Percentiles rank a stretch among this genome's conserved stretches.
Conservation (phyloP, 2,797 vertebrate genomes). For the Sebastes cheni region DNA sequence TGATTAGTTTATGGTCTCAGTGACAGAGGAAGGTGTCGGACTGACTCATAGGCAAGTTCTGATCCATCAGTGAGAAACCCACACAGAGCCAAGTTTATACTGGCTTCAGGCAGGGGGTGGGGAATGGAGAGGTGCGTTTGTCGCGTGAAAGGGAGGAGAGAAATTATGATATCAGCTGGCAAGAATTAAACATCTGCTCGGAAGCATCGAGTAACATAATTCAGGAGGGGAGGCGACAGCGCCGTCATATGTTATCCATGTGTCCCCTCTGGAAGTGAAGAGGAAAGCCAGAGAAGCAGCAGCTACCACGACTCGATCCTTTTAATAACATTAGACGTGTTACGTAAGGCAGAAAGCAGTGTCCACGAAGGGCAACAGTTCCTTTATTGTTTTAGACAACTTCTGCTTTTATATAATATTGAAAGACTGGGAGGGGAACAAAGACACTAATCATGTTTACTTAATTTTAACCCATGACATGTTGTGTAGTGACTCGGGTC, state of each 20-base stretch:
- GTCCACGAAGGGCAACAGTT: slow-evolving; percentile 2
- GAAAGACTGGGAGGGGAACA: neutral
- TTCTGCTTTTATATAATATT: slow-evolving; percentile 23
- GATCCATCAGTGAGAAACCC: slow-evolving; percentile 11
- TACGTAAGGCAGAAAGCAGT: neutral
- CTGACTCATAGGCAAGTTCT: neutral
- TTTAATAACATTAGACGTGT: neutral
- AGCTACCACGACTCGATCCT: neutral
- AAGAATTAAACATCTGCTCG: slow-evolving; percentile 57
- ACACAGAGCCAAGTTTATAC: slow-evolving; percentile 21
- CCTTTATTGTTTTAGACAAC: slow-evolving; percentile 23
- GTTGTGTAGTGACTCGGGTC: neutral
- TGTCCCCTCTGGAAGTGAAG: slow-evolving; percentile 36
- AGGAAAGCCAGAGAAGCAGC: slow-evolving; percentile 57
- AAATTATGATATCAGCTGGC: slow-evolving; percentile 36
- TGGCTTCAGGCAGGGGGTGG: slow-evolving; percentile 18
- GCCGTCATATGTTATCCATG: slow-evolving; percentile 35
- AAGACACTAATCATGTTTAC: neutral
- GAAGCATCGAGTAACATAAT: slow-evolving; percentile 51
- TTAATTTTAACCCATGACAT: neutral
- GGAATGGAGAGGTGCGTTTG: slow-evolving; percentile 12
- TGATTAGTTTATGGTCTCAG: slow-evolving; percentile 19
- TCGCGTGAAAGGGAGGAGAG: slow-evolving; percentile 8
- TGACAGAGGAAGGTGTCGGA: slow-evolving; percentile 18
- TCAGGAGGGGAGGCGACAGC: slow-evolving; percentile 23